Evolutionary conservation across 1,140 invertebrate genomes (phyloP).

Genomic region (Drosophila gunungcola): DNA sequence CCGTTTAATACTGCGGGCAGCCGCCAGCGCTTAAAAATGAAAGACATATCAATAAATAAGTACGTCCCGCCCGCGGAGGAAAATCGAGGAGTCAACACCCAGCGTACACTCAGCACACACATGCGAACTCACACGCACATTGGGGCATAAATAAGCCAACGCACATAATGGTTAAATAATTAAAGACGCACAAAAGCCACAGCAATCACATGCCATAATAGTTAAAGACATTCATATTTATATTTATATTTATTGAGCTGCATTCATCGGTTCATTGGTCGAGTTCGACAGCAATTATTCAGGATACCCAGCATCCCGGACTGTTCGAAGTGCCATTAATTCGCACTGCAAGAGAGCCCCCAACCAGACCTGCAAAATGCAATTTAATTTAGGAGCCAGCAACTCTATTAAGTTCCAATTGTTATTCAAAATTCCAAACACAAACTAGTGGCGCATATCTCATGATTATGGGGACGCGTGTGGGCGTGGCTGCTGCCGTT

Average conservation of each 20-base stretch:
- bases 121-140: conserved; percentile 2
- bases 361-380: conserved; percentile 20
- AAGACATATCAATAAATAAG: conserved; percentile 74
- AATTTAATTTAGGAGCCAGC: conserved; percentile 37
- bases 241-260: conserved; percentile 60
- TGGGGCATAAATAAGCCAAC: conserved; percentile 31
- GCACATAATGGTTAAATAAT: conserved; percentile 62
- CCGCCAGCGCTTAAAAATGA: conserved; percentile 57
- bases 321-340: conserved; percentile 14
- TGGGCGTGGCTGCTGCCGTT: conserved; percentile 16
- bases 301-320: conserved; percentile 9
- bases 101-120: conserved; percentile 7
- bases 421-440: conserved; percentile 40
- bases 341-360: neutral
- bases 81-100: conserved; percentile 1
- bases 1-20: conserved; percentile 64
- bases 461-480: conserved; percentile 17
- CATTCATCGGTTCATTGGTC: conserved; percentile 40
- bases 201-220: conserved; percentile 55
- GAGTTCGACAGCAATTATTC: conserved; percentile 32
- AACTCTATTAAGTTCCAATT: conserved; percentile 49
- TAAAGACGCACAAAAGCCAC: conserved; percentile 47
- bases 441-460: conserved; percentile 17
- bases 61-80: conserved; percentile 11
- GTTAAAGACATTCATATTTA: conserved; percentile 69